Evolutionary conservation across 2,797 vertebrate genomes (phyloP).

Genomic region (Passerculus sandwichensis): DNA sequence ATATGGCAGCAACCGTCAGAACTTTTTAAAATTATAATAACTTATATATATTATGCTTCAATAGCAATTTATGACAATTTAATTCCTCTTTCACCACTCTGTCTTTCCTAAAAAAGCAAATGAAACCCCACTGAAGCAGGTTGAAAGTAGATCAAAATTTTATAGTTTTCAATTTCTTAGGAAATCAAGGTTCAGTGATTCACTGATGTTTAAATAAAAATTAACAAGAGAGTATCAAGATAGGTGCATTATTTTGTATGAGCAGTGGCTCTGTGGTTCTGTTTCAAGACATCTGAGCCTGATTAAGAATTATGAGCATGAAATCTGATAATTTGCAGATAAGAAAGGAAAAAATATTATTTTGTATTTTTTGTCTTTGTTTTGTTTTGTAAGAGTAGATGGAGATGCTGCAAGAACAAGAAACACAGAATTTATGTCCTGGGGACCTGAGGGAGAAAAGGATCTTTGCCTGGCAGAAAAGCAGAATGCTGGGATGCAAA

Average conservation of each 20-base stretch:
- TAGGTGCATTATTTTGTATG: neutral
- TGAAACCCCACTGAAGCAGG: neutral
- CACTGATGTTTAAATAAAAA: neutral
- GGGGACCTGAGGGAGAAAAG: neutral
- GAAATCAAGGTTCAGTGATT: neutral
- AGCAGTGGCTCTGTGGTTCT: neutral
- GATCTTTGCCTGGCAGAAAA: neutral
- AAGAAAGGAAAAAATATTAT: neutral
- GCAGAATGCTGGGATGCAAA: neutral
- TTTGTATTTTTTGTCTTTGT: neutral
- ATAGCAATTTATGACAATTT: neutral
- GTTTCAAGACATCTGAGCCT: neutral
- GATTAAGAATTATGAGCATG: neutral
- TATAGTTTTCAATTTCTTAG: neutral
- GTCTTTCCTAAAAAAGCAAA: neutral
- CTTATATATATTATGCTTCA: neutral
- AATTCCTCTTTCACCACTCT: neutral
- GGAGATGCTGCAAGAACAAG: neutral
- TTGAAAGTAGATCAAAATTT: neutral
- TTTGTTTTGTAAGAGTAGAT: neutral
- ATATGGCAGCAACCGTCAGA: neutral
- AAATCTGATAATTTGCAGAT: neutral
- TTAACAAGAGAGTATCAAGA: neutral
- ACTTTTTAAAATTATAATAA: neutral
- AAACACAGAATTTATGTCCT: neutral